A percentile compares a stretch with the other conserved stretches of the same genome.
Evolutionary conservation across 2,113 vertebrate genomes (phyloP).

Genomic region (Halcyon senegalensis): DNA sequence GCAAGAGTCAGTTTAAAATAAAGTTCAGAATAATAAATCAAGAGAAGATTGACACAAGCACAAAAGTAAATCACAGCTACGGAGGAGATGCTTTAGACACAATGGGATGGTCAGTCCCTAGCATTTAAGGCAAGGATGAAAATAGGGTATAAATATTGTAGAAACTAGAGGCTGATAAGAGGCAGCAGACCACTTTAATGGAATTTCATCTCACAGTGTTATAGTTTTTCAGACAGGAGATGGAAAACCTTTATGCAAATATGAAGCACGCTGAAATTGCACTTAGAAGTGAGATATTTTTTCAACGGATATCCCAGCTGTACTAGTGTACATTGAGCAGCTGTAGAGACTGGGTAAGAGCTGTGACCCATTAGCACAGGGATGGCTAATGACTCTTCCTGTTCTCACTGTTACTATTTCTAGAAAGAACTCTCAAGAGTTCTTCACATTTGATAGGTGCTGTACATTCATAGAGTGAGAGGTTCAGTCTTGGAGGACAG

Average conservation of each 20-base stretch:
- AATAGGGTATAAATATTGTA: constrained; percentile 41
- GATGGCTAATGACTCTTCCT: not conserved
- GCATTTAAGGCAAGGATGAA: constrained; percentile 49
- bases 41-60: not conserved
- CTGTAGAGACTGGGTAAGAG: not conserved
- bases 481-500: not conserved
- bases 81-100: not conserved
- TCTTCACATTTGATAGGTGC: not conserved
- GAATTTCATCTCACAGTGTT: constrained; percentile 34
- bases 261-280: constrained; percentile 22
- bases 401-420: not conserved
- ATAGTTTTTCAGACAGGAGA: constrained; percentile 11
- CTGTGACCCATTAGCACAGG: not conserved
- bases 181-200: constrained; percentile 35
- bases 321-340: not conserved
- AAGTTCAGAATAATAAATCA: constrained; percentile 70
- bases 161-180: constrained; percentile 49
- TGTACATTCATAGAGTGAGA: not conserved
- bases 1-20: constrained; percentile 46
- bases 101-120: constrained; percentile 25
- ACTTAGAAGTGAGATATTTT: not conserved
- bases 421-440: not conserved
- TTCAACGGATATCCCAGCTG: not conserved
- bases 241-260: constrained; percentile 50
- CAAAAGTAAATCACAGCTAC: not conserved